Evolutionary conservation across 2,888 invertebrate species (phyloP), one percentile per base, ranked within the genome.

Genomic region (Synergus itoensis): DNA sequence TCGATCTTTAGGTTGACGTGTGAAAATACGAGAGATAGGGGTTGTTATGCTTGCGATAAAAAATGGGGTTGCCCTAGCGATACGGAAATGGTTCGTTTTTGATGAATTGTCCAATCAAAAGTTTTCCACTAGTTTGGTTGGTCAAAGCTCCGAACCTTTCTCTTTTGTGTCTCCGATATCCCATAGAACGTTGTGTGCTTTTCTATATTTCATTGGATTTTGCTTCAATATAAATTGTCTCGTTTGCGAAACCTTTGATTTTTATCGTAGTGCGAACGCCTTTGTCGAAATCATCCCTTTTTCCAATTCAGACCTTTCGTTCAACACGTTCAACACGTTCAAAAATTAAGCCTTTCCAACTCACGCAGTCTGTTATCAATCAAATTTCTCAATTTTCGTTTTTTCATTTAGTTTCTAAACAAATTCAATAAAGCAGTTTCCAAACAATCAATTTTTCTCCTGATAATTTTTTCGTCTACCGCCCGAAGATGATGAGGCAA

Each of bases 41-140:
- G 18, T 67, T 67, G 69, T 65, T 65, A 41, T 65, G 65, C 69
- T 53, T 28, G n/a, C n/a, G 28, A 73, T 73, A 73, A 73, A 73
- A 69, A 53, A 73, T 73, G 45, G 69, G 9, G 69, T 73, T 73
- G 69, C 36, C 69, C 69, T 73, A 53, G 69, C 48, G 45, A 73
- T 48, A 73, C 48, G 48, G 69, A 73, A 73, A 73, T 73, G 69
- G 69, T 36, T 28, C 69, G 45, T 87, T 86, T 87, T 88, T 88
- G 87, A 88, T 88, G 88, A 89, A 87, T 86, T 84, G 87, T 80
- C 86, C 88, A 89, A 89, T 89, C 88, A 88, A 88, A 88, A 86
- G 85, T 88, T 87, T 87, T 85, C 82, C 86, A 86, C 82, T 85
- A 83, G 84, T 85, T 84, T 76, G 79, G 73, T 77, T 82, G 81